Percentiles rank a stretch among this genome's conserved stretches.
phyloP scores from a whole-genome alignment of 2,797 vertebrate species.

The Gymnoscopelus braueri region DNA sequence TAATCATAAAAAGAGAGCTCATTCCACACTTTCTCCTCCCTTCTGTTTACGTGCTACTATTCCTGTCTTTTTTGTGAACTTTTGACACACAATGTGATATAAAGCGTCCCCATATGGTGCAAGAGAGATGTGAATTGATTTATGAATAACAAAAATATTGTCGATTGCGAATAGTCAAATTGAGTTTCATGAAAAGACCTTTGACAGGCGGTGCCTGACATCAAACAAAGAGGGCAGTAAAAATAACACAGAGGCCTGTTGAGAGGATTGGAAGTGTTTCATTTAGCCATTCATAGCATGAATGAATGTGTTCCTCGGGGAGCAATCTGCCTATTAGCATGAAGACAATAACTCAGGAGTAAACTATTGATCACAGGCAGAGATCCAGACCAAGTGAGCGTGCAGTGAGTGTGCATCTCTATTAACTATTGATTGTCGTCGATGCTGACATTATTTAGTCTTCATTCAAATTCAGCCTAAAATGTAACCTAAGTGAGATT shows the following conservation, averaged over 20 bases:
- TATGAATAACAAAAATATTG: constrained; percentile 63
- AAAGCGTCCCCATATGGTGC: constrained; percentile 49
- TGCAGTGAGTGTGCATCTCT: constrained; percentile 77
- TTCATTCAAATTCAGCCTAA: constrained; percentile 78
- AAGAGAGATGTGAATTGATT: constrained; percentile 68
- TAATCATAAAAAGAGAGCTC: constrained; percentile 5
- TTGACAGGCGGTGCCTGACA: constrained; percentile 65
- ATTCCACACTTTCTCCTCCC: constrained; percentile 42
- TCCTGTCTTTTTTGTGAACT: constrained; percentile 38
- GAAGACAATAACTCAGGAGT: constrained; percentile 81
- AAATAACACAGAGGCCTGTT: constrained; percentile 73
- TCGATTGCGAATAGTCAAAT: constrained; percentile 65
- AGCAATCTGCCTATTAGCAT: constrained; percentile 74
- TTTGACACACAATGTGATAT: constrained; percentile 45
- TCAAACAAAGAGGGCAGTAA: constrained; percentile 72
- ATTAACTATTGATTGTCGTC: constrained; percentile 75
- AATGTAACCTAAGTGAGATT: constrained; percentile 61
- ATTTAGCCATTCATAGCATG: constrained; percentile 74
- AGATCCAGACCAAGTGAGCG: constrained; percentile 72
- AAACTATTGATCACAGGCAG: constrained; percentile 74
- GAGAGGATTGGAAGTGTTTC: constrained; percentile 73
- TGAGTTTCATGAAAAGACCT: constrained; percentile 76
- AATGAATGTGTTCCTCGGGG: constrained; percentile 68
- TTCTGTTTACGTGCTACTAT: constrained; percentile 15
- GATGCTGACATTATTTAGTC: constrained; percentile 81